Evolutionary conservation across 37 sponge, comb jelly and placozoan species (phyloP).

Genomic region (Tethya wilhelma): DNA sequence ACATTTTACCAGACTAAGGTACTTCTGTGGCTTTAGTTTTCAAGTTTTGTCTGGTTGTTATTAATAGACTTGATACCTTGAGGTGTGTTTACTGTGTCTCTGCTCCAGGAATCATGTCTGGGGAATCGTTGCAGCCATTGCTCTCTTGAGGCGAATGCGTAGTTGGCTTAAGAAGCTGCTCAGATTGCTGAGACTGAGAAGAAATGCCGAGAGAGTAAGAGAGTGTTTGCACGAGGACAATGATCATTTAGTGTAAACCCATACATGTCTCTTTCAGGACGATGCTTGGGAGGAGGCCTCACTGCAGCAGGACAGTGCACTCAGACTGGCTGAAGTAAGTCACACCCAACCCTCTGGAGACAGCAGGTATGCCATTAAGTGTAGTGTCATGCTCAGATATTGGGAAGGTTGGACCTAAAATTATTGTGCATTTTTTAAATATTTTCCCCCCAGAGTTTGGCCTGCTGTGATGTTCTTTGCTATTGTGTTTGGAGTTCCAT

Average conservation of each 20-base stretch:
- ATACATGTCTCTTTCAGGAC: slow-evolving; percentile 7
- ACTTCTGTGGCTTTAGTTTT: background rate
- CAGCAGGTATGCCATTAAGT: background rate
- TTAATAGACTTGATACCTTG: too few relatives aligned
- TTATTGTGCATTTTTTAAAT: background rate
- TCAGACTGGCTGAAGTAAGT: background rate
- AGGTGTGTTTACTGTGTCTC: too few relatives aligned
- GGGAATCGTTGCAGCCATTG: slow-evolving; percentile 50
- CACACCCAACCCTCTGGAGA: background rate
- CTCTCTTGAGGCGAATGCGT: slow-evolving; percentile 34
- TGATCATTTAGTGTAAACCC: background rate
- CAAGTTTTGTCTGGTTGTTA: background rate
- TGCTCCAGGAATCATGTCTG: slow-evolving; percentile 75
- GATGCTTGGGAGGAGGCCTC: slow-evolving; percentile 44
- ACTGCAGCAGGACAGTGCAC: background rate
- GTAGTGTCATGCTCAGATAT: background rate
- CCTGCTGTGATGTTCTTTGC: slow-evolving; percentile 62
- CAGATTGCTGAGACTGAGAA: slow-evolving; percentile 33
- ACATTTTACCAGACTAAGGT: slow-evolving; percentile 65
- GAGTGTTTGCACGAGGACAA: background rate
- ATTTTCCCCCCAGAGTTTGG: slow-evolving; percentile 44
- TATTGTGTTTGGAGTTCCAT: slow-evolving; percentile 74
- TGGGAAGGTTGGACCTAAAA: background rate
- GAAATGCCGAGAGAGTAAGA: slow-evolving; percentile 13
- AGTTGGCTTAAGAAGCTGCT: slow-evolving; percentile 58